phyloP scores from a whole-genome alignment of 2,797 vertebrate genomes.

The Corythornis leucogaster region DNA sequence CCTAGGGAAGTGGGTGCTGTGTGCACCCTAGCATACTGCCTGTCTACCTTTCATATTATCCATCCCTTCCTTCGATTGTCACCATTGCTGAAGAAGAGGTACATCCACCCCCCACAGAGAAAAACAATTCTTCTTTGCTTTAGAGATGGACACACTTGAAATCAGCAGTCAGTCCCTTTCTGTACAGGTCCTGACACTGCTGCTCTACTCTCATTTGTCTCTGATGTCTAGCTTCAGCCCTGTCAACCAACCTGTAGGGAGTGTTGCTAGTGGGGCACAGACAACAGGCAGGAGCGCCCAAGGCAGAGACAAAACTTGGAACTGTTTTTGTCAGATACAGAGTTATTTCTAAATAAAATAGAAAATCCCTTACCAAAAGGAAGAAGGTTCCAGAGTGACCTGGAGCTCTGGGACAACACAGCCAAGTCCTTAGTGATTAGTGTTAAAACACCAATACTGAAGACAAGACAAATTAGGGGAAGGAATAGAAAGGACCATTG shows the following conservation, averaged over 20 bases:
- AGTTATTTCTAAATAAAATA: neutral
- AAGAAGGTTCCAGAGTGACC: accelerated
- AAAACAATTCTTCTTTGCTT: neutral
- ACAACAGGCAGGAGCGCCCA: neutral
- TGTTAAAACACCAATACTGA: neutral
- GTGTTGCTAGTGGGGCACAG: accelerated
- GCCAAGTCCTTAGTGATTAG: neutral
- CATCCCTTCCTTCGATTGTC: neutral
- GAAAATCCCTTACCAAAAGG: neutral
- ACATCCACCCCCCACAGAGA: accelerated
- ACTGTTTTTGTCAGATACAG: neutral
- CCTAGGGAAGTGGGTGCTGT: accelerated
- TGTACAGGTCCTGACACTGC: neutral
- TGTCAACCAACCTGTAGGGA: accelerated
- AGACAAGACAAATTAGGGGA: neutral
- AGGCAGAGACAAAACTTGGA: neutral
- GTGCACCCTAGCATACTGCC: accelerated
- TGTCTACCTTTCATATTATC: accelerated
- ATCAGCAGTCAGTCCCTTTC: accelerated
- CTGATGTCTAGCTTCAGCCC: neutral
- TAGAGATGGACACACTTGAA: accelerated
- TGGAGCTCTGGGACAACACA: neutral
- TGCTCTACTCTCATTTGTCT: neutral
- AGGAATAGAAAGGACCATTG: neutral
- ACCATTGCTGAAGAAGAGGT: neutral